A percentile compares a stretch with the other conserved stretches of the same genome.
Evolutionary conservation across 2,888 invertebrate genomes (phyloP).

Genomic region (Macrosoma leucophasiata): DNA sequence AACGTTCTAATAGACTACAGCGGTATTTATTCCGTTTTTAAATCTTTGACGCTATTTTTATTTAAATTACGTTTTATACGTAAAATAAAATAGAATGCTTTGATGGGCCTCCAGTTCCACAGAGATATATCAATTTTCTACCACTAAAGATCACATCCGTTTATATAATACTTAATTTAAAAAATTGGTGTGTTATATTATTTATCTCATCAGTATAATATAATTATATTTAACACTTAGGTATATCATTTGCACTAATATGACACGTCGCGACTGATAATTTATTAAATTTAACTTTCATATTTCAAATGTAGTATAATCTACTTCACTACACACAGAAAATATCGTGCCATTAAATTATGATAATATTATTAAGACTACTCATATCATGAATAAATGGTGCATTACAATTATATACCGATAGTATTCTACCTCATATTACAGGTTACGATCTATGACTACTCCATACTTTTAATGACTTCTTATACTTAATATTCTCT

Average conservation of each 20-base stretch:
- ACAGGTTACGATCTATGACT: too few relatives aligned
- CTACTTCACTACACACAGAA: slow-evolving; percentile 10
- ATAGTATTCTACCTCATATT: too few relatives aligned
- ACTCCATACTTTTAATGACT: too few relatives aligned
- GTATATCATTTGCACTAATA: too few relatives aligned
- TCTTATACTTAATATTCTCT: too few relatives aligned
- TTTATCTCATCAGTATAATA: too few relatives aligned
- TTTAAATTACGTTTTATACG: slow-evolving; percentile 1
- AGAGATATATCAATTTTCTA: slow-evolving; percentile 39
- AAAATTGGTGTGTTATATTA: slow-evolving; percentile 3
- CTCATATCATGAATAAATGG: too few relatives aligned
- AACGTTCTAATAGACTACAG: slow-evolving; percentile 59
- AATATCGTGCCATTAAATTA: slow-evolving; percentile 9
- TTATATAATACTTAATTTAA: slow-evolving; percentile 18
- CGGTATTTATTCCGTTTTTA: slow-evolving; percentile 48
- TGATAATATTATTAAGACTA: slow-evolving; percentile 4
- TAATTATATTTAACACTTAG: too few relatives aligned
- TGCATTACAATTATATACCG: too few relatives aligned
- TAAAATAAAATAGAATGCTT: slow-evolving; percentile 31
- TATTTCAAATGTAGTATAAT: slow-evolving; percentile 1
- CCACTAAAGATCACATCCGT: slow-evolving; percentile 49
- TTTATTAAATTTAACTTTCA: slow-evolving; percentile 21
- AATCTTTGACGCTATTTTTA: slow-evolving; percentile 7
- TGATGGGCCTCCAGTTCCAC: slow-evolving; percentile 57
- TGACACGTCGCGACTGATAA: too few relatives aligned